Evolutionary conservation across 1,140 invertebrate species (phyloP).

Genomic region (Drosophila nigromelanica): DNA sequence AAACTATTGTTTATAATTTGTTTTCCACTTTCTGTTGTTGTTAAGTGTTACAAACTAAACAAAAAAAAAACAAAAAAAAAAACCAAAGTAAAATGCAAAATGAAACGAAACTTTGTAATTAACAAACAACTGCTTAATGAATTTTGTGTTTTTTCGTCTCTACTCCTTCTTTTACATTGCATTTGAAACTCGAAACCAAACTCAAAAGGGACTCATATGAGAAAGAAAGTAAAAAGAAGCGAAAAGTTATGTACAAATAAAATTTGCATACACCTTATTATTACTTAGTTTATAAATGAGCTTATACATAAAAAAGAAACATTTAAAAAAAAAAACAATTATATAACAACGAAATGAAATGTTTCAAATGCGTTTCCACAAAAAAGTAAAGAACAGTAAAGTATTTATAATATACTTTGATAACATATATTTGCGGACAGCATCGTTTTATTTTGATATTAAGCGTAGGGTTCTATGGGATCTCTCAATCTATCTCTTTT

Average conservation of each 20-base stretch:
- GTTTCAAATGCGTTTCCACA: constrained; percentile 36
- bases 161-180: constrained; percentile 83
- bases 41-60: constrained; percentile 25
- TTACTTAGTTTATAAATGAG: constrained; percentile 65
- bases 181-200: constrained; percentile 57
- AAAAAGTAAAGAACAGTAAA: constrained; percentile 17
- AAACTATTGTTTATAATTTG: constrained; percentile 34
- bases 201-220: constrained; percentile 83
- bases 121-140: constrained; percentile 77
- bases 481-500: constrained; percentile 4
- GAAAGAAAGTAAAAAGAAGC: constrained; percentile 84
- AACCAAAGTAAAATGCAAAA: constrained; percentile 14
- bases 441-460: constrained; percentile 40
- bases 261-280: constrained; percentile 44
- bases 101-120: constrained; percentile 58
- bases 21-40: constrained; percentile 19
- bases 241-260: constrained; percentile 81
- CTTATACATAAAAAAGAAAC: constrained; percentile 27
- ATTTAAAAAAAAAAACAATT: constrained; percentile 11
- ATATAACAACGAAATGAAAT: constrained; percentile 38
- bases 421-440: constrained; percentile 4
- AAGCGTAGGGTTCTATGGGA: constrained; percentile 32
- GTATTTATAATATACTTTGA: constrained; percentile 43
- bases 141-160: constrained; percentile 81
- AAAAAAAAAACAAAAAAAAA: constrained; percentile 37